These are phyloP conservation scores for Apodemus speciosus DNA, from an alignment of 2,113 vertebrate species.

Conservation along the genomic window DNA sequence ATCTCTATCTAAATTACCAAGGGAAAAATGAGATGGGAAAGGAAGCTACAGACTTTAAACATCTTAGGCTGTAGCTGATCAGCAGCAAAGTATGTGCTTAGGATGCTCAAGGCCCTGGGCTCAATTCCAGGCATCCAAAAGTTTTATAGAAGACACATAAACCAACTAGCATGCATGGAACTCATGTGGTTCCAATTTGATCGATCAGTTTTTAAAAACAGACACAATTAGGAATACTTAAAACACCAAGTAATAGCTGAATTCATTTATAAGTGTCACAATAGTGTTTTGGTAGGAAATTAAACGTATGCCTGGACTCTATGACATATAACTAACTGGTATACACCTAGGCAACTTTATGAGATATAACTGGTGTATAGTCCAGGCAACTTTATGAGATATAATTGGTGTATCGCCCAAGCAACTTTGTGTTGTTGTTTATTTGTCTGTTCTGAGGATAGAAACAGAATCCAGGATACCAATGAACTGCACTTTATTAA, in stretches of 20 bases:
- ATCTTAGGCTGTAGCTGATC: background rate
- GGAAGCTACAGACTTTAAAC: background rate
- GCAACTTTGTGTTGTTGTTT: background rate
- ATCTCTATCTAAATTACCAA: conserved; percentile 34
- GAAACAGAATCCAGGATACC: background rate
- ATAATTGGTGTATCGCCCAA: background rate
- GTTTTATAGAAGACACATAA: background rate
- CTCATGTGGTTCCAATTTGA: background rate
- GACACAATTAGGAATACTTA: background rate
- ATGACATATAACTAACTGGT: background rate
- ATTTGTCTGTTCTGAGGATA: background rate
- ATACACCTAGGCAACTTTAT: background rate
- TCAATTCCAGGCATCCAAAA: background rate
- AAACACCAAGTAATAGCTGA: background rate
- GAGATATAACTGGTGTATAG: background rate
- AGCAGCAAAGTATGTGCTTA: background rate
- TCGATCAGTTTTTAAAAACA: background rate
- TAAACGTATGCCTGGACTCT: background rate
- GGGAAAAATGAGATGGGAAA: background rate
- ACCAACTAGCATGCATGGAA: background rate
- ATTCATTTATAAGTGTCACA: conserved; percentile 5
- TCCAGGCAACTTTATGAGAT: background rate
- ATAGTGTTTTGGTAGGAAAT: background rate
- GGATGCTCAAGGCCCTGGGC: background rate
- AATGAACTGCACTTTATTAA: background rate